Evolutionary conservation across 2,888 invertebrate species (phyloP).

Genomic region (Lamellibrachia columna): DNA sequence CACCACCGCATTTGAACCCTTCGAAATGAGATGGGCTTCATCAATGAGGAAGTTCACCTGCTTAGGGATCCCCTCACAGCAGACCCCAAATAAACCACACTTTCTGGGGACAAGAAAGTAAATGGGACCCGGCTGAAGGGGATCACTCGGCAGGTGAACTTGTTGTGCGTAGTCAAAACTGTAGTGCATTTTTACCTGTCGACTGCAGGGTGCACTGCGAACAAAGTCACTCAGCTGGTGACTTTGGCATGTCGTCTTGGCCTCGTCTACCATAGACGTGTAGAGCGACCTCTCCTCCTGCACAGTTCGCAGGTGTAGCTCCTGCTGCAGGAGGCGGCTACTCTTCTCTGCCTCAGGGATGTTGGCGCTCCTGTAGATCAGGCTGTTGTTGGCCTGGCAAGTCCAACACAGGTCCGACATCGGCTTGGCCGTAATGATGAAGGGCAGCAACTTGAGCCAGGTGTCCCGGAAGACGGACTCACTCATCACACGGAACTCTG

Average conservation of each 20-base stretch:
- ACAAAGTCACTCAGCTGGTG: not conserved
- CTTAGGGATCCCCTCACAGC: not conserved
- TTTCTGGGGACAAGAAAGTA: conserved; percentile 44
- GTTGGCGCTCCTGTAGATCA: conserved; percentile 4
- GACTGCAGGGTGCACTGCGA: conserved; percentile 21
- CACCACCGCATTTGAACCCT: conserved; percentile 43
- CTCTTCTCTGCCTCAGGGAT: conserved; percentile 16
- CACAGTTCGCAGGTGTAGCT: conserved; percentile 23
- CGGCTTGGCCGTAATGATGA: not conserved
- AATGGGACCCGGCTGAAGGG: conserved; percentile 44
- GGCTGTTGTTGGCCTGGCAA: conserved; percentile 21
- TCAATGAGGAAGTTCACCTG: conserved; percentile 45
- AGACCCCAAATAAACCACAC: conserved; percentile 42
- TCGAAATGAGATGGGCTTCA: conserved; percentile 37
- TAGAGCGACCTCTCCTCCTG: conserved; percentile 23
- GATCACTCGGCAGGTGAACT: conserved; percentile 28
- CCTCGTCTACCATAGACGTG: not conserved
- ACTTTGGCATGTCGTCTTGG: not conserved
- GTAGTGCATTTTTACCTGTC: conserved; percentile 28
- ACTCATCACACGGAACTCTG: conserved; percentile 18
- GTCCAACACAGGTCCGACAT: conserved; percentile 20
- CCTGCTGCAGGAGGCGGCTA: conserved; percentile 5
- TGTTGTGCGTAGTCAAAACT: conserved; percentile 29
- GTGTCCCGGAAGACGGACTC: conserved; percentile 13
- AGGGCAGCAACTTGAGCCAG: conserved; percentile 7